Conservation (phyloP, 2,113 vertebrate genomes). For the Poeciliopsis retropinna region DNA sequence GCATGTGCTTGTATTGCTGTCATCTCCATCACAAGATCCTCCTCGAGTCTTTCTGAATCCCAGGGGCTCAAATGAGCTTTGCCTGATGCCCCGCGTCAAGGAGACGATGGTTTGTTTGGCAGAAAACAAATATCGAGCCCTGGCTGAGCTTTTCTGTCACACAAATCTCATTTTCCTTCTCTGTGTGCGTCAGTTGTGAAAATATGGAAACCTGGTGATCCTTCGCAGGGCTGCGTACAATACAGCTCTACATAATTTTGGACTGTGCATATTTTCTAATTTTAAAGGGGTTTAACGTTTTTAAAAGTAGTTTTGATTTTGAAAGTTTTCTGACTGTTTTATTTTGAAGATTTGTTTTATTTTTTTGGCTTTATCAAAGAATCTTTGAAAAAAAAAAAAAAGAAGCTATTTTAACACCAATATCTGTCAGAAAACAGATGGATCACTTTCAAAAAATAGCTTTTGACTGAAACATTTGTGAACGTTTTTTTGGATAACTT, state of each 20-base stretch:
- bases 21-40: slow-evolving; percentile 64
- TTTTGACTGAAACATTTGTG: too few relatives aligned
- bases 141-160: slow-evolving; percentile 22
- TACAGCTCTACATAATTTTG: background rate
- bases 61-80: slow-evolving; percentile 60
- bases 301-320: background rate
- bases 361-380: too few relatives aligned
- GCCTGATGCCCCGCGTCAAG: slow-evolving; percentile 43
- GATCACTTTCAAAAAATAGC: too few relatives aligned
- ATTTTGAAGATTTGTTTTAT: too few relatives aligned
- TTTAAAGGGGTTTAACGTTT: background rate
- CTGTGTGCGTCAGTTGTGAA: background rate
- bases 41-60: slow-evolving; percentile 49
- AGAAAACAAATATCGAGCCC: slow-evolving; percentile 44
- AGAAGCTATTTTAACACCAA: too few relatives aligned
- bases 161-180: slow-evolving; percentile 10
- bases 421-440: too few relatives aligned
- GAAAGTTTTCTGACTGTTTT: too few relatives aligned
- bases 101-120: slow-evolving; percentile 61
- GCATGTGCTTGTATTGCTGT: slow-evolving; percentile 39
- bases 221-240: background rate
- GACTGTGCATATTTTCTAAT: too few relatives aligned
- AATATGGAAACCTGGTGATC: background rate
- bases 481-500: background rate
- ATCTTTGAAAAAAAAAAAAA: too few relatives aligned